Conservation (phyloP, 2,797 vertebrate genomes). For the Tiaroga cobitis region DNA sequence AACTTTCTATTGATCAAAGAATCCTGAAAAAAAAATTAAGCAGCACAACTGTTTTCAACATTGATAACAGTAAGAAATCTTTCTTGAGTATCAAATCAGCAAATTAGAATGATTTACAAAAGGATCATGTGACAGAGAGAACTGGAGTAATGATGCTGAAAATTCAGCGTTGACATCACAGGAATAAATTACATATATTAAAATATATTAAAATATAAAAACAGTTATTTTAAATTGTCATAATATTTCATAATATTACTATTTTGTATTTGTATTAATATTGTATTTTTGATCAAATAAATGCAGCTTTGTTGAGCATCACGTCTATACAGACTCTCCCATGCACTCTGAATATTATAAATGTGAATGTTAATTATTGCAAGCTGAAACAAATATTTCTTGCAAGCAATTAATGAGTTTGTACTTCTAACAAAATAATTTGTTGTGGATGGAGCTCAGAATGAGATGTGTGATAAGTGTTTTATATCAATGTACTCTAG, state of each 20-base stretch:
- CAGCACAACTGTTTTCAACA: neutral
- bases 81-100: neutral
- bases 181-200: neutral
- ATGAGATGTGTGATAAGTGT: conserved; percentile 55
- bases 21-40: neutral
- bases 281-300: neutral
- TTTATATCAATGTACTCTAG: conserved; percentile 49
- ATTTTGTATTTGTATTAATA: neutral
- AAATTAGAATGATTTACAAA: neutral
- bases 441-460: conserved; percentile 46
- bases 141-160: neutral
- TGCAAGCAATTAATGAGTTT: neutral
- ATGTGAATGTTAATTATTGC: neutral
- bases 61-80: neutral
- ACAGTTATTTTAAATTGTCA: neutral
- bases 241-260: neutral
- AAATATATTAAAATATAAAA: neutral
- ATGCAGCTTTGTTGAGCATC: neutral
- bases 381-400: conserved; percentile 2
- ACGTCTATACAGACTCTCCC: neutral
- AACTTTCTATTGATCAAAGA: neutral
- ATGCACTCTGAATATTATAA: neutral
- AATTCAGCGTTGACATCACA: neutral
- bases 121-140: neutral
- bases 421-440: neutral